phyloP scores from a whole-genome alignment of 2,797 vertebrate genomes.

The Lates japonicus region DNA sequence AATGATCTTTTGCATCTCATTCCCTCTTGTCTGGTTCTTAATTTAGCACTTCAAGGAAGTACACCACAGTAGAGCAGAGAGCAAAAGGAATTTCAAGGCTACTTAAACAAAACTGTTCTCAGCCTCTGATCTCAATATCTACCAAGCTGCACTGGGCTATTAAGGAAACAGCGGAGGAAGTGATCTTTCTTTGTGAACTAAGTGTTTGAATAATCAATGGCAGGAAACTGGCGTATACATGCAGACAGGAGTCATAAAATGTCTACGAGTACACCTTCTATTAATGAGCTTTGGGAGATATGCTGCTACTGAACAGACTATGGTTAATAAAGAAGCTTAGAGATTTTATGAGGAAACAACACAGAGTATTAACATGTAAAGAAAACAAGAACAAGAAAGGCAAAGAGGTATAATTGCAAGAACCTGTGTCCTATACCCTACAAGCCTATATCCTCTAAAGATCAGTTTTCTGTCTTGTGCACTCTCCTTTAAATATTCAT shows the following conservation, averaged over 20 bases:
- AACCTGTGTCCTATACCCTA: too few species aligned
- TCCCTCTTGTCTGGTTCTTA: conserved; percentile 36
- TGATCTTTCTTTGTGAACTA: conserved; percentile 48
- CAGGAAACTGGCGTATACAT: conserved; percentile 25
- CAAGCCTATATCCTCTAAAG: too few species aligned
- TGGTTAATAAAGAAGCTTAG: conserved; percentile 22
- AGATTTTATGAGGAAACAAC: neutral
- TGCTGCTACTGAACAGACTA: neutral
- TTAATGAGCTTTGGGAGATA: conserved; percentile 28
- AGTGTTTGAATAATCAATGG: conserved; percentile 40
- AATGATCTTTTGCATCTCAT: conserved; percentile 50
- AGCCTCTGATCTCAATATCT: conserved; percentile 66
- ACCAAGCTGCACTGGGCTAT: conserved; percentile 30
- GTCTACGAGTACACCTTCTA: conserved; percentile 30
- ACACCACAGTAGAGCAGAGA: conserved; percentile 58
- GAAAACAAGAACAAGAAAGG: conserved; percentile 25
- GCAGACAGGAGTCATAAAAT: conserved; percentile 23
- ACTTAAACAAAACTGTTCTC: conserved; percentile 63
- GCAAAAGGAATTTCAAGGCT: conserved; percentile 74
- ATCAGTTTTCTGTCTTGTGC: too few species aligned
- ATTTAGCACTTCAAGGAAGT: conserved; percentile 68
- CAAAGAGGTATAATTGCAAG: neutral
- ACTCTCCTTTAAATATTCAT: conserved; percentile 22
- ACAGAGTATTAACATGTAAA: conserved; percentile 17
- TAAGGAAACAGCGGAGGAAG: conserved; percentile 49